Percentiles rank a stretch among this genome's conserved stretches.
phyloP scores from a whole-genome alignment of 1,140 invertebrate species.

The Drosophila persimilis region DNA sequence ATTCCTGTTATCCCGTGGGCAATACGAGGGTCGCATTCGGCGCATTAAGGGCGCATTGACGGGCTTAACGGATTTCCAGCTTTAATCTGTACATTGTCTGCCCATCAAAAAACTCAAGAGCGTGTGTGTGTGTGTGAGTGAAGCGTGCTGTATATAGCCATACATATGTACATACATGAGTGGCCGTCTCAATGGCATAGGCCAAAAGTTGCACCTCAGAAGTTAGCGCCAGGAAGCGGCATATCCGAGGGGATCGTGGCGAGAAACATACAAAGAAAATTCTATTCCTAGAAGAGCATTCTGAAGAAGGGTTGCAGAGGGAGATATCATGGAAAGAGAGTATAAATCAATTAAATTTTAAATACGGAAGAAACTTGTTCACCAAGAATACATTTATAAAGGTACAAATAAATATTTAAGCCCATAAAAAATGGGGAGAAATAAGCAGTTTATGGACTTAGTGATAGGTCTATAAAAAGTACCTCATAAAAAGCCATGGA shows the following conservation, averaged over 20 bases:
- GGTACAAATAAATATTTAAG: no score
- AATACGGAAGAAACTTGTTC: no score
- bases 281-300: no score
- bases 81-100: constrained; percentile 67
- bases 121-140: constrained; percentile 23
- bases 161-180: background rate
- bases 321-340: no score
- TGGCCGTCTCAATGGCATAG: constrained; percentile 24
- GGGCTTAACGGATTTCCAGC: constrained; percentile 75
- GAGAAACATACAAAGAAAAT: no score
- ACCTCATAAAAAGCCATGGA: no score
- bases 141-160: constrained; percentile 30
- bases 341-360: no score
- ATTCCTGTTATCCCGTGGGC: constrained; percentile 24
- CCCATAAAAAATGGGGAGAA: no score
- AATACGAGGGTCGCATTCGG: constrained; percentile 39
- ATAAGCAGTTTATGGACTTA: no score
- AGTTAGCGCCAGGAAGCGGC: constrained; percentile 30
- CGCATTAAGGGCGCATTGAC: constrained; percentile 67
- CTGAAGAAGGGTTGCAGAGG: no score
- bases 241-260: background rate
- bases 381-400: no score
- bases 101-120: constrained; percentile 20
- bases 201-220: constrained; percentile 41
- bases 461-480: no score